Percentiles rank a stretch among this genome's conserved stretches.
Evolutionary conservation across 2,888 invertebrate species (phyloP).

Genomic region (Galerucella calmariensis): DNA sequence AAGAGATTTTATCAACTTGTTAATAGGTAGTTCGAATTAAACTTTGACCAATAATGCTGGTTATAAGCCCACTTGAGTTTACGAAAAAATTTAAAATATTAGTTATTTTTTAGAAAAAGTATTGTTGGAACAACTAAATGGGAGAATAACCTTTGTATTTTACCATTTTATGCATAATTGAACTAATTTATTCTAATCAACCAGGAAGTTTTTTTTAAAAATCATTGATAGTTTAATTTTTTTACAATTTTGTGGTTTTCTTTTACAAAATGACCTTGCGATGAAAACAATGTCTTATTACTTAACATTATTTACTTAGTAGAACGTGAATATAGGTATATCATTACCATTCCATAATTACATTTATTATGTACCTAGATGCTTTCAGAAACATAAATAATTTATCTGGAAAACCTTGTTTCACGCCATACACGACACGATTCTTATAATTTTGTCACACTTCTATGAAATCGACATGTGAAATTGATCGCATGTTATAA

Average conservation of each 20-base stretch:
- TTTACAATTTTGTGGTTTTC: neutral
- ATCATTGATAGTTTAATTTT: neutral
- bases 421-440: neutral
- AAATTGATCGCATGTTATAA: constrained; percentile 10
- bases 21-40: too few relatives aligned
- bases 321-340: neutral
- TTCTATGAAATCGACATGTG: neutral
- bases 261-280: neutral
- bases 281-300: neutral
- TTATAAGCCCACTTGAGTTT: too few relatives aligned
- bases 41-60: too few relatives aligned
- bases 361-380: neutral
- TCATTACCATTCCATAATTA: neutral
- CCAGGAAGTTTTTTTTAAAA: neutral
- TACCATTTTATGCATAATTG: too few relatives aligned
- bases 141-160: too few relatives aligned
- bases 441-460: neutral
- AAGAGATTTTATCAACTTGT: too few relatives aligned
- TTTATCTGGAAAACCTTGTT: neutral
- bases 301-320: neutral
- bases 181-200: neutral
- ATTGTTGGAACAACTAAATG: too few relatives aligned
- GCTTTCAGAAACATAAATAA: neutral
- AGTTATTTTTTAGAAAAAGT: too few relatives aligned
- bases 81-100: too few relatives aligned